Conservation (phyloP, 2,113 vertebrate genomes). For the Arvicanthis niloticus region DNA sequence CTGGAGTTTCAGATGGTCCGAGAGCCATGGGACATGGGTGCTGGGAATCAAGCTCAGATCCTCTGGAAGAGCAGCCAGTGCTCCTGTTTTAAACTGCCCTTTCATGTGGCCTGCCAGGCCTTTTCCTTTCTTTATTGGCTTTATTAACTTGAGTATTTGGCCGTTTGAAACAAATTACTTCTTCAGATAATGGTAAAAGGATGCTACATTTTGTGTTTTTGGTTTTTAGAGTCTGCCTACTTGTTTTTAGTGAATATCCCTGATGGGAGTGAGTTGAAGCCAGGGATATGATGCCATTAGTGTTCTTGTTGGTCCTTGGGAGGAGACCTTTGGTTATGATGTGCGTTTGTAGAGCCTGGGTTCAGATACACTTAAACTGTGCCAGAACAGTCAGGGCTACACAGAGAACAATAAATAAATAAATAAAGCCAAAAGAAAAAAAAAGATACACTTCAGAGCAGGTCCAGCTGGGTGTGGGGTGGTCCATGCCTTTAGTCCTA, state of each 20-base stretch:
- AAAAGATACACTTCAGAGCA: background rate
- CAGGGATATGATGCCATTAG: constrained; percentile 11
- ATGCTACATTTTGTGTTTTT: constrained; percentile 7
- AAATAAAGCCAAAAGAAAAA: background rate
- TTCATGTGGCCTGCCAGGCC: background rate
- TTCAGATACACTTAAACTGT: background rate
- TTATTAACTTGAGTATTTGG: constrained; percentile 44
- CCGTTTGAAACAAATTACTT: constrained; percentile 38
- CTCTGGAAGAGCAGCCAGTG: background rate
- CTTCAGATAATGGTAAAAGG: constrained; percentile 26
- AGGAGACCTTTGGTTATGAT: constrained; percentile 19
- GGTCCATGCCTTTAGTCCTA: background rate
- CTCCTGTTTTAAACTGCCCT: constrained; percentile 3
- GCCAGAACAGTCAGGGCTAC: background rate
- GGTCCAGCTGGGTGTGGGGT: background rate
- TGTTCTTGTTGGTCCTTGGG: constrained; percentile 11
- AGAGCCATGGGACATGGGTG: background rate
- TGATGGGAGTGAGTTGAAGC: background rate
- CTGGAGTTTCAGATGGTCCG: background rate
- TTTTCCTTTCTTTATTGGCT: background rate
- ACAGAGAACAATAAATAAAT: background rate
- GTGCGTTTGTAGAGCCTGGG: background rate
- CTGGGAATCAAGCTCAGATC: background rate
- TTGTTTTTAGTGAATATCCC: constrained; percentile 16
- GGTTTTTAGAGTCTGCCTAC: background rate